Percentiles rank a stretch among this genome's conserved stretches.
Conservation (phyloP, 1,140 invertebrate species). For the Anastrepha obliqua region DNA sequence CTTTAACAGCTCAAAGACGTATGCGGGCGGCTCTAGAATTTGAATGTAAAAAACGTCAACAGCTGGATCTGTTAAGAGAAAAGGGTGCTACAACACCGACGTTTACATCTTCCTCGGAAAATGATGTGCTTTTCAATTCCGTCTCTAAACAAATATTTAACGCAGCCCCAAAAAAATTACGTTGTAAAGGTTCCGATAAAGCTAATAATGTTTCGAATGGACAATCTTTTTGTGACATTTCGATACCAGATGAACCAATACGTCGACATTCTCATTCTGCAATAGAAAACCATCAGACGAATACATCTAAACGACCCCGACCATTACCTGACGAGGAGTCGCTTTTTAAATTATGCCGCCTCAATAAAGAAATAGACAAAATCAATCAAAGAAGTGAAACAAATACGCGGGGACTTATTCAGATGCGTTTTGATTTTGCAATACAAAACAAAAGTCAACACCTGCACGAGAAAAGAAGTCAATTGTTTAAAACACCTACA, state of each 20-base stretch:
- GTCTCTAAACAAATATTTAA: background rate
- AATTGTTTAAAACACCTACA: conserved; percentile 57
- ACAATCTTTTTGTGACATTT: background rate
- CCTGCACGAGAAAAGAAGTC: conserved; percentile 17
- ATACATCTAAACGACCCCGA: background rate
- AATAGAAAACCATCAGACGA: background rate
- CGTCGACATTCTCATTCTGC: background rate
- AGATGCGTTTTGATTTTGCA: conserved; percentile 56
- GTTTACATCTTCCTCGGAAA: conserved; percentile 55
- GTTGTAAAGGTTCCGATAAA: conserved; percentile 53
- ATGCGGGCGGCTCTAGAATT: background rate
- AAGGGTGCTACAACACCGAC: conserved; percentile 49
- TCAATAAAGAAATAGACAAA: conserved; percentile 55
- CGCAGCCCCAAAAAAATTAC: background rate
- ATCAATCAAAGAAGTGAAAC: background rate
- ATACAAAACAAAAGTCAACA: conserved; percentile 51
- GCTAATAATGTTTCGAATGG: background rate
- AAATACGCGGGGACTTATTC: conserved; percentile 42
- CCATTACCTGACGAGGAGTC: conserved; percentile 47
- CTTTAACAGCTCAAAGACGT: conserved; percentile 29
- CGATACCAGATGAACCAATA: background rate
- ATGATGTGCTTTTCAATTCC: conserved; percentile 49
- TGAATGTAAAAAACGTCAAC: background rate
- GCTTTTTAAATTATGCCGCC: conserved; percentile 52
- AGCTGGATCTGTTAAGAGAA: background rate